Base-by-base conservation (phyloP, 92 coral and sea anemone species). In the Parazoanthus darwini region DNA sequence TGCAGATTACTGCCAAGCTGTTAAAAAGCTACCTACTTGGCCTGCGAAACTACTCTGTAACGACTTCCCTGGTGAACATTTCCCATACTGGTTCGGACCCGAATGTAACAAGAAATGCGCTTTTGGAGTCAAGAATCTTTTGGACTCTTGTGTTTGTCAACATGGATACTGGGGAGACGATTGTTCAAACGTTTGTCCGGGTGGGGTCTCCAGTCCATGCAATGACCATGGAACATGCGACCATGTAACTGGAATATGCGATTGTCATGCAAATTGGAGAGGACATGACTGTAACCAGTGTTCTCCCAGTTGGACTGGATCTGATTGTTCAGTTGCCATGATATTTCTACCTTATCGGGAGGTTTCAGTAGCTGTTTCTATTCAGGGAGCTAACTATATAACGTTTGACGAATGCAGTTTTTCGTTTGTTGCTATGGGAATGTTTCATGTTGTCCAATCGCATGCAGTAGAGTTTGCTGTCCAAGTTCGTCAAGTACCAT, bases 401-500 rank as follows among this genome's bases (percentile, higher is more conserved):
- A 92, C 94, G 18, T 92, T 92, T 88, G 94, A 92, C 58, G 94
- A 93, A 23, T 82, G 88, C 54, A 89, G 86, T 38, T 92, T 90
- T 73, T 74, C 71, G 13, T 82, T 90, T 9, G 90, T 82, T 50
- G 70, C 51, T 2, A 90, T 86, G 25, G 94, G 94, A 63, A 92
- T 90, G 51, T 92, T 87, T 73, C 79, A 74, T 72, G 78, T 90
- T 8, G 65, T 88, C 56, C 18, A 79, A 18, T 56, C 79, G 7
- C 84, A 14, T 11, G 78, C 75, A 8, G 16, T 75, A n/a, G 44
- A 92, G 58, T 73, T 92, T 75, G 80, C 74, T 23, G 13, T 83
- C 37, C 94, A 92, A 90, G 92, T 90, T 43, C 90, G 93, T 25
- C 93, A 90, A 26, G 91, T 91, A 39, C 94, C 94, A n/a, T 92